Base-by-base conservation (phyloP, 2,888 invertebrate genomes). In the Orgyia antiqua region DNA sequence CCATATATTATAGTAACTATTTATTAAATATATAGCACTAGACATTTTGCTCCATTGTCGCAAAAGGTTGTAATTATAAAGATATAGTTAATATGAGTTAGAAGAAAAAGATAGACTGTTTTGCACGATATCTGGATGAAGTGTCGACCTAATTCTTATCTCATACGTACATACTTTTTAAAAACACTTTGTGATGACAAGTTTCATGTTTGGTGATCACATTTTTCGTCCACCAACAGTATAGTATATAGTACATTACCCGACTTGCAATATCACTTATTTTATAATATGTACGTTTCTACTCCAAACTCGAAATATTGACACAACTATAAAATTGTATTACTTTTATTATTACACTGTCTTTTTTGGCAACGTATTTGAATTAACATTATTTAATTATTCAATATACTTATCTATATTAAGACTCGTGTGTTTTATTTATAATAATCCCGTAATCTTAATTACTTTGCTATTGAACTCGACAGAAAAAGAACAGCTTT, bases 381-480 rank as follows among this genome's bases (percentile, higher is more conserved):
- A 83, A 80, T 68, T 86, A 83, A 84, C 76, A 80, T 84, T 84
- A 86, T 86, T 86, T 86, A 83, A 86, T 78, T 84, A 86, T 86
- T 84, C 82, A 86, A 83, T 86, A 86, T 86, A 86, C 86, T 86
- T 86, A 86, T 86, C 83, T 83, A 83, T 78, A 82, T 71, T 83
- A 84, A 78, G 73, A 73, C 36, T 52, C 38, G 30, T 57, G 64
- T 58, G 73, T 84, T 84, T 83, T 59, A 79, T 83, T 84, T 41
- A 10, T 18, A 28, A 24, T 13, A 3, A 20, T 4, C 20, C 15
- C 15, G 15, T n/a, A n/a, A n/a, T n/a, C n/a, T n/a, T n/a, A n/a
- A n/a, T n/a, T n/a, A n/a, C n/a, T n/a, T n/a, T n/a, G n/a, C n/a
- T n/a, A n/a, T n/a, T n/a, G n/a, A n/a, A n/a, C n/a, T n/a, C n/a